Percentiles rank a stretch among this genome's conserved stretches.
phyloP scores from a whole-genome alignment of 1,140 invertebrate genomes.

The Cheumatopsyche charites region DNA sequence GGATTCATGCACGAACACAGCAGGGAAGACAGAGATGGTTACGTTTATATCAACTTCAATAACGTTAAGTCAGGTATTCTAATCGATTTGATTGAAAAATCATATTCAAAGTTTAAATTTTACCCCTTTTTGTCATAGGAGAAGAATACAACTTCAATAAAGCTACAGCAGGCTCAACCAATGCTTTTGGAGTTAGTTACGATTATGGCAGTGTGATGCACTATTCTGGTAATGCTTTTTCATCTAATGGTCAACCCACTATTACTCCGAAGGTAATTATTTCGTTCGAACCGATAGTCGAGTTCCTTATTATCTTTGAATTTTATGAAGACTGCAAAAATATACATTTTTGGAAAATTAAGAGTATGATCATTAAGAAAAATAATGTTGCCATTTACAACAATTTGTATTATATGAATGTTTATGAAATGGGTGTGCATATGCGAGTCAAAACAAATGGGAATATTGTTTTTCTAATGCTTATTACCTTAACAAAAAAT shows the following conservation, averaged over 20 bases:
- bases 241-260: conserved; percentile 72
- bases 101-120: neutral
- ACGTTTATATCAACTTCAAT: conserved; percentile 71
- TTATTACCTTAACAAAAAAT: too few species aligned
- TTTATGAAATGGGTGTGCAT: too few species aligned
- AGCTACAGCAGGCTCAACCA: conserved; percentile 60
- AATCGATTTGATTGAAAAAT: conserved; percentile 3
- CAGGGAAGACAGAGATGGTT: conserved; percentile 77
- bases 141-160: conserved; percentile 74
- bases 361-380: too few species aligned
- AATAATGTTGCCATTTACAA: too few species aligned
- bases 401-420: too few species aligned
- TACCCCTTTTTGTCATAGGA: conserved; percentile 52
- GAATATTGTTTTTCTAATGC: too few species aligned
- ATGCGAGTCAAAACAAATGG: too few species aligned
- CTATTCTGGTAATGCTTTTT: conserved; percentile 79
- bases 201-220: conserved; percentile 87
- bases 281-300: too few species aligned
- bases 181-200: conserved; percentile 71
- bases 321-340: neutral
- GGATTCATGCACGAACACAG: conserved; percentile 91
- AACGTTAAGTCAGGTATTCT: conserved; percentile 72
- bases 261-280: conserved; percentile 70
- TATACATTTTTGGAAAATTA: too few species aligned
- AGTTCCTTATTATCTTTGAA: too few species aligned